Conservation (phyloP, 2,113 vertebrate species). For the Ceyx melanurus region DNA sequence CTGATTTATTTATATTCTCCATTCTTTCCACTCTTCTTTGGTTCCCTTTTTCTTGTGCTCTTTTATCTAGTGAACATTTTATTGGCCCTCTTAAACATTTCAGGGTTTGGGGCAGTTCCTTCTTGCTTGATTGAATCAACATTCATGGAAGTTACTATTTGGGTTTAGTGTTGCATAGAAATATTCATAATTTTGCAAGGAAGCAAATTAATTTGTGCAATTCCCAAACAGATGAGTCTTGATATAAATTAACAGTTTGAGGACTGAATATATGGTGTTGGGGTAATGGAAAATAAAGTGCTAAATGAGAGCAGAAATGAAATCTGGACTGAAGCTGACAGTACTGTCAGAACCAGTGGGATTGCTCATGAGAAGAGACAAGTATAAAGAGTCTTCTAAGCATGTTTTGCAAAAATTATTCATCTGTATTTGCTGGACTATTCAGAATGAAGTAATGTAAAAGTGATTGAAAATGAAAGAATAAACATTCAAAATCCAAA, state of each 20-base stretch:
- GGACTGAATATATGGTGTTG: not conserved
- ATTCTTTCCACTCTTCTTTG: not conserved
- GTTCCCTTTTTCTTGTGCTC: not conserved
- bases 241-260: not conserved
- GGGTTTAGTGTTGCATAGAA: not conserved
- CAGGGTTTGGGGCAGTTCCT: not conserved
- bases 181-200: not conserved
- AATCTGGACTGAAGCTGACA: not conserved
- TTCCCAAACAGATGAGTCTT: not conserved
- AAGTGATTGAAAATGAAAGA: slow-evolving; percentile 17
- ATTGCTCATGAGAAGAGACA: not conserved
- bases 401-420: not conserved
- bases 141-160: not conserved
- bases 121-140: not conserved
- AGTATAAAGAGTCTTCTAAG: not conserved
- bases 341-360: not conserved
- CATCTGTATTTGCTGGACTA: not conserved
- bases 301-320: not conserved
- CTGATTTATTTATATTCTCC: not conserved
- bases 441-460: not conserved
- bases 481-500: not conserved
- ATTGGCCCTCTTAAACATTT: not conserved
- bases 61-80: not conserved
- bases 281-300: not conserved
- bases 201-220: not conserved